Percentiles rank a stretch among this genome's conserved stretches.
Conservation (phyloP, 1,140 invertebrate genomes). For the Zaprionus camerounensis region DNA sequence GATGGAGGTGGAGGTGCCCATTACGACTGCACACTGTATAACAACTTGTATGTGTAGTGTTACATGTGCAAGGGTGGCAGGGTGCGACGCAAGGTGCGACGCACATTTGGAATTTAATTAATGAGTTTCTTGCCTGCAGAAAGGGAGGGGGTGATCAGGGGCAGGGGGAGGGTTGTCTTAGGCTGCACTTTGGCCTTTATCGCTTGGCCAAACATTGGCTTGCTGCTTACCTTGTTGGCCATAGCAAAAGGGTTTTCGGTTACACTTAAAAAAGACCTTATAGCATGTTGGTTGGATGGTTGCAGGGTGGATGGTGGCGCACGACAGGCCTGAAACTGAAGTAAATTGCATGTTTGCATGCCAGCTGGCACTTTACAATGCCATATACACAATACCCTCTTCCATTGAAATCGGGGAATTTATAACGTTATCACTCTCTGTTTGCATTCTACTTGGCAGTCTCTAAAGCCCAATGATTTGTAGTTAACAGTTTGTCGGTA, state of each 20-base stretch:
- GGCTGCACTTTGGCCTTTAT: conserved; percentile 46
- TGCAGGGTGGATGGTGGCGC: conserved; percentile 20
- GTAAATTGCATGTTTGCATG: conserved; percentile 73
- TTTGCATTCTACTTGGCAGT: conserved; percentile 10
- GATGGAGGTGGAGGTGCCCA: not conserved
- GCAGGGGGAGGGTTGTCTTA: conserved; percentile 27
- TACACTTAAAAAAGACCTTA: conserved; percentile 50
- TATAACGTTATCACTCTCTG: conserved; percentile 21
- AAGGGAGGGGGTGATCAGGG: not conserved
- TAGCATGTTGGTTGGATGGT: conserved; percentile 1
- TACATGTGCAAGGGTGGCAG: conserved; percentile 14
- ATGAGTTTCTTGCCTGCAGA: conserved; percentile 25
- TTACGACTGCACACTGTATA: conserved; percentile 7
- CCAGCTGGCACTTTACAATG: conserved; percentile 47
- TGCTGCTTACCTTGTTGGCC: conserved; percentile 59
- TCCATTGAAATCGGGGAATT: conserved; percentile 11
- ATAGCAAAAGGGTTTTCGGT: conserved; percentile 56
- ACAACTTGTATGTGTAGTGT: conserved; percentile 8
- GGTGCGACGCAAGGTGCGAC: conserved; percentile 54
- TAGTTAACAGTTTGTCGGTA: not conserved
- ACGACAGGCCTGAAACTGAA: conserved; percentile 26
- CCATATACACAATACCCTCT: conserved; percentile 37
- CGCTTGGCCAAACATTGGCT: conserved; percentile 50
- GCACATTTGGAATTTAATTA: conserved; percentile 71
- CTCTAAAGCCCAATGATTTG: not conserved